Percentiles rank a stretch among this genome's conserved stretches.
Evolutionary conservation across 1,140 invertebrate species (phyloP).

Genomic region (Ruditapes philippinarum): DNA sequence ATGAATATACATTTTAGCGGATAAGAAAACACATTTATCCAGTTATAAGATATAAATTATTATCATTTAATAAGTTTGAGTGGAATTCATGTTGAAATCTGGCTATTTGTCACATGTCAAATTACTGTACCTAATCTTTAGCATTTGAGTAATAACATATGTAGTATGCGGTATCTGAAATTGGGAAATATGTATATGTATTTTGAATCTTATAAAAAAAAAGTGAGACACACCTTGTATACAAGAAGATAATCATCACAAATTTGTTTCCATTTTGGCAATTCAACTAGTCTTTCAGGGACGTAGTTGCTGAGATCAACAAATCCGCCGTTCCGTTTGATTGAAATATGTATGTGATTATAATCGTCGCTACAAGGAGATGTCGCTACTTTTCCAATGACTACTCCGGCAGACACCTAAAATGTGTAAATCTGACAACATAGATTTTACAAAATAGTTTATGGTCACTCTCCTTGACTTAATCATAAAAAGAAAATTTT

Average conservation of each 20-base stretch:
- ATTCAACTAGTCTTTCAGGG: slow-evolving; percentile 30
- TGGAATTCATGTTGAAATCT: too few species aligned
- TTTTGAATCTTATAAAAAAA: too few species aligned
- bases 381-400: slow-evolving; percentile 65
- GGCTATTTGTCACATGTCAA: background rate
- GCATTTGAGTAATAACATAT: background rate
- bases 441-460: too few species aligned
- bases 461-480: too few species aligned
- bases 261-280: slow-evolving; percentile 72
- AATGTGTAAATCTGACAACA: too few species aligned
- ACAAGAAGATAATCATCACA: slow-evolving; percentile 79
- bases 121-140: background rate
- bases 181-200: too few species aligned
- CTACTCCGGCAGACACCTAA: slow-evolving; percentile 74
- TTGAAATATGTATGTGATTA: slow-evolving; percentile 77
- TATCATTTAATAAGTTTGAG: too few species aligned
- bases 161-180: too few species aligned
- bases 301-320: slow-evolving; percentile 74
- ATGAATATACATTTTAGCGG: too few species aligned
- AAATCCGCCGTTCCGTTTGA: slow-evolving; percentile 57
- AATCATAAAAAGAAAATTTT: too few species aligned
- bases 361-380: slow-evolving; percentile 51
- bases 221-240: slow-evolving; percentile 66
- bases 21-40: too few species aligned
- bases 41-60: too few species aligned